Percentiles rank a stretch among this genome's conserved stretches.
phyloP scores from a whole-genome alignment of 1,140 invertebrate genomes.

The Saccostrea glomerata region DNA sequence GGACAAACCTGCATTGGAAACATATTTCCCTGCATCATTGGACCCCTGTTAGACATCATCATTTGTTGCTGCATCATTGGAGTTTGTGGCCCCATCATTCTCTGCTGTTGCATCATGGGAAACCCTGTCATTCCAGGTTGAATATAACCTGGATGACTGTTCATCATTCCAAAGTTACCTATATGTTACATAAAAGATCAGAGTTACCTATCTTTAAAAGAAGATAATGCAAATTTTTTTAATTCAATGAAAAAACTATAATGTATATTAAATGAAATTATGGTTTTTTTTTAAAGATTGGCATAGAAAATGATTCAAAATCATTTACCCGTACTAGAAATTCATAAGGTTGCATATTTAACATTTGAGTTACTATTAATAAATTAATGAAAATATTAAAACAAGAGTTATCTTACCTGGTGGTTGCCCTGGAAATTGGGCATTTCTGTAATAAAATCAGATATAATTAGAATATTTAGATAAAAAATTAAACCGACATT shows the following conservation, averaged over 20 bases:
- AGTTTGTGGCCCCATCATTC: constrained; percentile 45
- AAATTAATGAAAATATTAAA: no score
- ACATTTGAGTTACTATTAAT: no score
- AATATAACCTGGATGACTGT: constrained; percentile 19
- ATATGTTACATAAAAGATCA: not conserved
- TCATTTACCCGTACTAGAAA: no score
- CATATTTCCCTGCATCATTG: constrained; percentile 41
- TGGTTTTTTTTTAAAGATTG: not conserved
- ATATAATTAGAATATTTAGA: not conserved
- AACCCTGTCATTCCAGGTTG: constrained; percentile 46
- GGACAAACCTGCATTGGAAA: constrained; percentile 36
- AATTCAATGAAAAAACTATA: not conserved
- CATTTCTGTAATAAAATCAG: constrained; percentile 31
- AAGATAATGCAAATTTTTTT: not conserved
- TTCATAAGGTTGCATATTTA: no score
- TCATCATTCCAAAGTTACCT: constrained; percentile 56
- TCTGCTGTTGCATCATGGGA: constrained; percentile 52
- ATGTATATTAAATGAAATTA: not conserved
- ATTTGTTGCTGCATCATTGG: constrained; percentile 45
- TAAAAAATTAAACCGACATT: no score
- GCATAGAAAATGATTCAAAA: not conserved
- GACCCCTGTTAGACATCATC: constrained; percentile 9
- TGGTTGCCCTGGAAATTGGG: constrained; percentile 42
- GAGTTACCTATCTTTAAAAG: no score
- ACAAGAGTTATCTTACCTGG: constrained; percentile 32